Evolutionary conservation across 1,140 invertebrate genomes (phyloP).

Genomic region (Lutraria rhynchaena): DNA sequence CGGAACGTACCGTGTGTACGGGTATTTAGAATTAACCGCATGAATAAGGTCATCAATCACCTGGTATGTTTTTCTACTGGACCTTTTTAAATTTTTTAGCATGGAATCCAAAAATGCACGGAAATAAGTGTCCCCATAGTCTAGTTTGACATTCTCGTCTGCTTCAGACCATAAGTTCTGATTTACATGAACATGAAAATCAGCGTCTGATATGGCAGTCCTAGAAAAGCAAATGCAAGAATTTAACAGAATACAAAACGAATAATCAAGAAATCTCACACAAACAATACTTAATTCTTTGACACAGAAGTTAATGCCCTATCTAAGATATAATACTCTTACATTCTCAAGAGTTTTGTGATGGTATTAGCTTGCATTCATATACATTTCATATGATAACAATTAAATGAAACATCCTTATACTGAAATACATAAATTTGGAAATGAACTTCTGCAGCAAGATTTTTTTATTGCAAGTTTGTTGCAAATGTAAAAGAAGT

Average conservation of each 20-base stretch:
- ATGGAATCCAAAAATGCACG: constrained; percentile 46
- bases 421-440: too few relatives aligned
- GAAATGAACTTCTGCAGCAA: too few relatives aligned
- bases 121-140: constrained; percentile 67
- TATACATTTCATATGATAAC: too few relatives aligned
- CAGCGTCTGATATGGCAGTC: constrained; percentile 55
- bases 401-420: too few relatives aligned
- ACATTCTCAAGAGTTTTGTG: too few relatives aligned
- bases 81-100: constrained; percentile 44
- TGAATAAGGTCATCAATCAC: constrained; percentile 60
- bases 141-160: constrained; percentile 50
- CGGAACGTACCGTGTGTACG: constrained; percentile 61
- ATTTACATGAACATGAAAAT: constrained; percentile 47
- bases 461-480: too few relatives aligned
- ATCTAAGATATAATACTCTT: too few relatives aligned
- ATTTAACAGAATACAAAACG: neutral
- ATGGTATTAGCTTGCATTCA: too few relatives aligned
- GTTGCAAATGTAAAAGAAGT: too few relatives aligned
- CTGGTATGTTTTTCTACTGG: constrained; percentile 47
- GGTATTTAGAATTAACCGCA: constrained; percentile 52
- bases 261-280: neutral
- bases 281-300: too few relatives aligned
- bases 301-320: too few relatives aligned
- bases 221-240: constrained; percentile 26
- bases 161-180: constrained; percentile 59